phyloP scores from a whole-genome alignment of 2,113 vertebrate genomes.

The Meleagris gallopavo region DNA sequence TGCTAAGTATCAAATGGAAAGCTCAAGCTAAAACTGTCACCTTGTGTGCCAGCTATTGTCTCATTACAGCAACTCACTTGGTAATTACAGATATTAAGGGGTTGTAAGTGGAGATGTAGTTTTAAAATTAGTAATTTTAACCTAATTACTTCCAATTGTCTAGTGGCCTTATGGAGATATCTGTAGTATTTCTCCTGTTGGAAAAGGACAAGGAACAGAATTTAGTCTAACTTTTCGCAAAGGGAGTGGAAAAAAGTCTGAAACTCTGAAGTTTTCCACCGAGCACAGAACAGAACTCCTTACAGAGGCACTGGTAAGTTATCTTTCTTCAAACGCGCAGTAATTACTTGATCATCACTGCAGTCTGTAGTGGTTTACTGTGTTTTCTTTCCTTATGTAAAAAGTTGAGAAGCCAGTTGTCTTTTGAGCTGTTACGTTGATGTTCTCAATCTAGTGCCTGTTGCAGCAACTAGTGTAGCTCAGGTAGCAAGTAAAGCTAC shows the following conservation, averaged over 20 bases:
- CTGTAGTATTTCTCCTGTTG: conserved; percentile 93
- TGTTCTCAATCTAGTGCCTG: not conserved
- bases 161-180: conserved; percentile 99
- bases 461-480: not conserved
- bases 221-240: conserved; percentile 98
- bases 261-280: conserved; percentile 98
- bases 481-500: not conserved
- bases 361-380: not conserved
- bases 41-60: not conserved
- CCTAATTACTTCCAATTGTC: conserved; percentile 46
- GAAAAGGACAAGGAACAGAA: conserved; percentile 97
- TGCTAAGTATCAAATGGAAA: not conserved
- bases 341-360: not conserved
- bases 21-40: not conserved
- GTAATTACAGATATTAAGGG: not conserved
- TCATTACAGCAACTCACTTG: not conserved
- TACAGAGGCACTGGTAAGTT: conserved; percentile 95
- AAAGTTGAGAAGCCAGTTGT: not conserved
- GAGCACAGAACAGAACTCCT: conserved; percentile 98
- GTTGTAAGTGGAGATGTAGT: not conserved
- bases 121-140: not conserved
- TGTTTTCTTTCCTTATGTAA: not conserved
- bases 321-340: not conserved
- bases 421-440: not conserved
- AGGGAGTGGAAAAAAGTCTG: conserved; percentile 94